A percentile compares a stretch with the other conserved stretches of the same genome.
phyloP scores from a whole-genome alignment of 2,113 vertebrate genomes.

The Lasiurus cinereus region DNA sequence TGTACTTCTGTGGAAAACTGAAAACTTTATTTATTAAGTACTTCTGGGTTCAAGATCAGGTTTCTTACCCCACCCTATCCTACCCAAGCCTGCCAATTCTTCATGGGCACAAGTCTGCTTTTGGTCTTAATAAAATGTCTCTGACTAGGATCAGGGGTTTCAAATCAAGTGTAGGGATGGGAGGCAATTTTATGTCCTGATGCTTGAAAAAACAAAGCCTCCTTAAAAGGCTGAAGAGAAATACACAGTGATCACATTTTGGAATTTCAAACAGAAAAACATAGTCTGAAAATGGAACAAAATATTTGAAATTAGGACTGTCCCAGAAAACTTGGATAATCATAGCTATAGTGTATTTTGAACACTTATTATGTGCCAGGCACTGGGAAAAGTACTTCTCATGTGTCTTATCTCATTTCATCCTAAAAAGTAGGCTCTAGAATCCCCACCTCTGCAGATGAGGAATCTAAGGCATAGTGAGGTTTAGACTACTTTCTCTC shows the following conservation, averaged over 20 bases:
- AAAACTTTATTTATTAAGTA: neutral
- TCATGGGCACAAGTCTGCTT: constrained; percentile 15
- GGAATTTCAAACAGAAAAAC: constrained; percentile 69
- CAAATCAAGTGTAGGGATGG: constrained; percentile 23
- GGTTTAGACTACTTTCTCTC: constrained; percentile 26
- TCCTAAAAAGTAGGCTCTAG: neutral
- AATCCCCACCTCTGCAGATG: neutral
- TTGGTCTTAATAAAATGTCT: constrained; percentile 51
- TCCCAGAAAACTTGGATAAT: constrained; percentile 72
- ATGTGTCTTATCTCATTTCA: constrained; percentile 65
- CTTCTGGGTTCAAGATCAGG: neutral
- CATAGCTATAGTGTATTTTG: constrained; percentile 67
- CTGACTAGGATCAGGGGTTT: constrained; percentile 39
- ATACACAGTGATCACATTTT: constrained; percentile 57
- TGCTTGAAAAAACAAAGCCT: constrained; percentile 54
- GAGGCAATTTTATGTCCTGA: constrained; percentile 50
- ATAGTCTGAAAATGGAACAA: constrained; percentile 64
- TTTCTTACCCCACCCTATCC: neutral
- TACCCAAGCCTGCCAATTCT: neutral
- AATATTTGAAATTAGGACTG: constrained; percentile 72
- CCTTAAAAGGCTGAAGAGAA: constrained; percentile 63
- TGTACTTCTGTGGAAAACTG: constrained; percentile 32
- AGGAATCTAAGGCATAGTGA: constrained; percentile 35
- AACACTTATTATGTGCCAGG: constrained; percentile 62
- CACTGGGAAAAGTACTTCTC: constrained; percentile 48